A percentile compares a stretch with the other conserved stretches of the same genome.
phyloP scores from a whole-genome alignment of 2,888 invertebrate genomes.

The Aricia artaxerxes region DNA sequence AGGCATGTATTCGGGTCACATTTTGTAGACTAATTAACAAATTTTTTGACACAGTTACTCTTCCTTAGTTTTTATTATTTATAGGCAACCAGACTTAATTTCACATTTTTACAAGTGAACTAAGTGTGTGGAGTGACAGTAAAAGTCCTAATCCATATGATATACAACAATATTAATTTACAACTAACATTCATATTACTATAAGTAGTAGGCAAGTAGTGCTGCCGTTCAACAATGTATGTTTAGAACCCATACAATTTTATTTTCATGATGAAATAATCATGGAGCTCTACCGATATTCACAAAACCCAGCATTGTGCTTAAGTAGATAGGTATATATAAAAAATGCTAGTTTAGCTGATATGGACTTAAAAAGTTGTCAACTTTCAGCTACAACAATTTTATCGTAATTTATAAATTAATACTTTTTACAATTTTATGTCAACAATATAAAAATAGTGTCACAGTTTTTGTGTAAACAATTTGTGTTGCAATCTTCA shows the following conservation, averaged over 20 bases:
- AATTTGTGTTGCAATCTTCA: background rate
- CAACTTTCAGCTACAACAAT: conserved; percentile 6
- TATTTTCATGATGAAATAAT: background rate
- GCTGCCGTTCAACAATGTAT: background rate
- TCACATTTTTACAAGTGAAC: background rate
- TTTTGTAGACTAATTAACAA: no score
- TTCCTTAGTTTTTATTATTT: no score
- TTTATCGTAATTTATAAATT: background rate
- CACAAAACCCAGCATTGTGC: conserved; percentile 15
- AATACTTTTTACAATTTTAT: background rate
- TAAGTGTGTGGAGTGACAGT: background rate
- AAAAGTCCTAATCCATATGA: background rate
- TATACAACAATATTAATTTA: background rate
- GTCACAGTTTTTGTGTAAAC: background rate
- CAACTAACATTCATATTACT: background rate
- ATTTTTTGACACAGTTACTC: no score
- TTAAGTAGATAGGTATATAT: background rate
- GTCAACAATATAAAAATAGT: conserved; percentile 13
- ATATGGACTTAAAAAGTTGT: background rate
- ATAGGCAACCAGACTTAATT: background rate
- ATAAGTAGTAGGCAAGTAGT: background rate
- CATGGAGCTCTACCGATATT: background rate
- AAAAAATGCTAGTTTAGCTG: background rate
- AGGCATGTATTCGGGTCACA: no score
- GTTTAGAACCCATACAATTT: background rate